These are phyloP conservation scores for Drosophila gunungcola DNA, from an alignment of 1,140 invertebrate genomes.

Conservation along the genomic window DNA sequence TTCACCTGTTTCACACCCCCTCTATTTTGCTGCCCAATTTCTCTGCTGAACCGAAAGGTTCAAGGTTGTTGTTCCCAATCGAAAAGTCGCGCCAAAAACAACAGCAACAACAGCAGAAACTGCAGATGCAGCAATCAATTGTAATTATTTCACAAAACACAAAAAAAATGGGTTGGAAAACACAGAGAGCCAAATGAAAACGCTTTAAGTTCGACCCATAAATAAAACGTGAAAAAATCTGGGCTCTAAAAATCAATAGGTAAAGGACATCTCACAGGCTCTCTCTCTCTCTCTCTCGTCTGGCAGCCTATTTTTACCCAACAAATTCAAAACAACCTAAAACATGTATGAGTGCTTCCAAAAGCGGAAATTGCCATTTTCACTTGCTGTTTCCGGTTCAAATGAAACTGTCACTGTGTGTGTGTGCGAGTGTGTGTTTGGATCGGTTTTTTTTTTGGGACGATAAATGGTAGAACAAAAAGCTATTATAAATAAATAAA, in stretches of 20 bases:
- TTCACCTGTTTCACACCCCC: constrained; percentile 28
- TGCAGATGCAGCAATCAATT: constrained; percentile 30
- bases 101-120: constrained; percentile 21
- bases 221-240: constrained; percentile 41
- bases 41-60: constrained; percentile 37
- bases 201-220: constrained; percentile 23
- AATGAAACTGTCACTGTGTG: constrained; percentile 3
- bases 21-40: constrained; percentile 10
- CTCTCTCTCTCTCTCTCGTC: constrained; percentile 4
- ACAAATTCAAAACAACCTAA: constrained; percentile 45
- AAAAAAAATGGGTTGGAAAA: background rate
- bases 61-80: constrained; percentile 45
- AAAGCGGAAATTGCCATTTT: constrained; percentile 80
- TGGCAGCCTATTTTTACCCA: constrained; percentile 62
- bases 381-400: constrained; percentile 76
- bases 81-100: constrained; percentile 48
- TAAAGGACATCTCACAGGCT: constrained; percentile 45
- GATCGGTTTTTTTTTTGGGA: background rate
- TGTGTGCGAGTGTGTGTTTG: constrained; percentile 2
- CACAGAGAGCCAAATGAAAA: constrained; percentile 3
- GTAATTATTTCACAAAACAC: constrained; percentile 19
- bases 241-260: constrained; percentile 57
- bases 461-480: constrained; percentile 3
- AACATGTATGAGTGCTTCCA: constrained; percentile 35
- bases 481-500: background rate